Percentiles rank a stretch among this genome's conserved stretches.
phyloP scores from a whole-genome alignment of 64 coral and sea anemone species.

The Pocillopora damicornis region DNA sequence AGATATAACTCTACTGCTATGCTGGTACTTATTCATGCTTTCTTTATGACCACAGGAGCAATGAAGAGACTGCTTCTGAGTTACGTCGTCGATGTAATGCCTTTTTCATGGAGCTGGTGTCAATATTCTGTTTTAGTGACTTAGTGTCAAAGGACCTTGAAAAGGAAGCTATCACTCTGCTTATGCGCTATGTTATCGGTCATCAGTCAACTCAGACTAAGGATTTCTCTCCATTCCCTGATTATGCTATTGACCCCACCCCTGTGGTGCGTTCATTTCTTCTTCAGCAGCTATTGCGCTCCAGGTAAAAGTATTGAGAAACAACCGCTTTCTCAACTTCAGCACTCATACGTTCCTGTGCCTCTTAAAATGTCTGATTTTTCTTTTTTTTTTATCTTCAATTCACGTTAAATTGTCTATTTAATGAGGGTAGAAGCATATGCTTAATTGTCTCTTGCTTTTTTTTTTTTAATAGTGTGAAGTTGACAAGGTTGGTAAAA shows the following conservation, averaged over 20 bases:
- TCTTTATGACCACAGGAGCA: neutral
- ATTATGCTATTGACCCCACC: constrained; percentile 56
- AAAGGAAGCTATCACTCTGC: constrained; percentile 13
- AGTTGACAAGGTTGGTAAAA: constrained; percentile 24
- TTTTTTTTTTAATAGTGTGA: too few relatives aligned
- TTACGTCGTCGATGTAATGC: constrained; percentile 54
- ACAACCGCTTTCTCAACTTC: too few relatives aligned
- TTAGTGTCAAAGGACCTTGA: constrained; percentile 39
- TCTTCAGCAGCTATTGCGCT: constrained; percentile 52
- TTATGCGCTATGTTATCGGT: constrained; percentile 54
- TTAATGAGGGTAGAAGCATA: too few relatives aligned
- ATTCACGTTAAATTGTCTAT: too few relatives aligned
- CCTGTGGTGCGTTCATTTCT: constrained; percentile 78
- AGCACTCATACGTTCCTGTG: too few relatives aligned
- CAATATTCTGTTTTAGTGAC: constrained; percentile 76
- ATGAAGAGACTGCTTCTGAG: neutral
- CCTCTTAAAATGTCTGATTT: too few relatives aligned
- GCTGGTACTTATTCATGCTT: neutral
- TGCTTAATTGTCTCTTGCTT: too few relatives aligned
- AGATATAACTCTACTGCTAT: neutral
- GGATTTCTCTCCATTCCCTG: constrained; percentile 72
- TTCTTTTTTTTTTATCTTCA: too few relatives aligned
- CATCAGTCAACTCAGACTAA: constrained; percentile 34
- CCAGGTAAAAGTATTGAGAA: constrained; percentile 23
- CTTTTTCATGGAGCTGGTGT: constrained; percentile 85